Evolutionary conservation across 2,888 invertebrate species (phyloP), one percentile per base, ranked within the genome.

Genomic region (Tipula helvola): DNA sequence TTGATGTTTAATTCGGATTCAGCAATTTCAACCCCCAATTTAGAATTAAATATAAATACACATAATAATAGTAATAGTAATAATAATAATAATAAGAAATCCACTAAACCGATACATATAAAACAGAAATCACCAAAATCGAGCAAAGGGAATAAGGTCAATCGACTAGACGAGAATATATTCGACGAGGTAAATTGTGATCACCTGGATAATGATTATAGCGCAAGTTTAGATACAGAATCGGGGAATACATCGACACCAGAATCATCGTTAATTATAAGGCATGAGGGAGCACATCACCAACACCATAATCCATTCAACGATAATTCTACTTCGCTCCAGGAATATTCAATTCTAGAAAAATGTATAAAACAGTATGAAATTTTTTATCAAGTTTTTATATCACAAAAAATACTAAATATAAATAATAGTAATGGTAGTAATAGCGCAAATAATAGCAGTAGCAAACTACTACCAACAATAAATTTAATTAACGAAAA

Each of bases 291-390:
- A 0, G 47, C 42, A 84, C 52, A 86, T 16, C 18, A 87, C 0
- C 71, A 52, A 1, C 71, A 71, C 10, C 42, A 85, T 42, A 10
- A 18, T 85, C 41, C 85, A 2, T 85, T 85, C 42, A 71, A 71
- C 28, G 71, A 71, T 71, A 28, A 47, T 16, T 87, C 87, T 83
- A 86, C 88, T 2, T 86, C 87, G 18, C 52, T 88, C 12, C 89
- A 90, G 83, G 91, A 90, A 57, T 92, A 92, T 87, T 91, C 93
- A 5, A 93, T 93, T 89, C 88, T 94, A 41, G 93, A 93, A 89
- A 93, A 93, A 88, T 94, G 94, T 89, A 91, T 94, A 44, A 91
- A 93, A 85, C 93, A 93, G 87, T 94, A 94, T 87, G 93, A 94
- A 89, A 90, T 91, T 41, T 93, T 93, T 89, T 93, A 92, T 87